phyloP scores from a whole-genome alignment of 2,797 vertebrate species.

The Etheostoma nigrum region DNA sequence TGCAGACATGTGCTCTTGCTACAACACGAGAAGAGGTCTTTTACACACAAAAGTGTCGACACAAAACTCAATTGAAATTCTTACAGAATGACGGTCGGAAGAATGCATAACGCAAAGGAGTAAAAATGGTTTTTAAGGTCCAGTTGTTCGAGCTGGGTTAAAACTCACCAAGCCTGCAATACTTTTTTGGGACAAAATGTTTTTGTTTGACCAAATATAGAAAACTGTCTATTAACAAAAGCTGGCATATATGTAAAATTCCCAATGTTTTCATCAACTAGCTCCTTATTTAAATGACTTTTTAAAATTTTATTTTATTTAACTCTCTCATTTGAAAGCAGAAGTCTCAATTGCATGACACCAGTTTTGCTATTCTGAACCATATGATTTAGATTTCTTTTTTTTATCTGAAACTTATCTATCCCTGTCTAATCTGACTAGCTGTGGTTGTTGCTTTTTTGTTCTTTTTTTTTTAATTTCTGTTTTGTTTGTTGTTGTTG shows the following conservation, averaged over 20 bases:
- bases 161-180: background rate
- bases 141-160: background rate
- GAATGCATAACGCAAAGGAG: background rate
- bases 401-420: too few relatives aligned
- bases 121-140: background rate
- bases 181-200: background rate
- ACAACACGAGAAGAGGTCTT: conserved; percentile 19
- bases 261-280: background rate
- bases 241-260: background rate
- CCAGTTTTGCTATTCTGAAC: too few relatives aligned
- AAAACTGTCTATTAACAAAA: background rate
- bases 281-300: background rate
- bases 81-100: background rate
- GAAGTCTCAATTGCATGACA: too few relatives aligned
- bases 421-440: too few relatives aligned
- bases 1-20: conserved; percentile 58
- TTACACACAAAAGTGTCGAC: conserved; percentile 1
- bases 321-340: too few relatives aligned
- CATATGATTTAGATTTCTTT: too few relatives aligned
- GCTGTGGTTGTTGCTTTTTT: too few relatives aligned
- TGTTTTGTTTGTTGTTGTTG: too few relatives aligned
- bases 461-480: too few relatives aligned
- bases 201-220: background rate
- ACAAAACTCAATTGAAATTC: conserved; percentile 6
- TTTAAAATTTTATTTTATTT: background rate